These are phyloP conservation scores for Uloborus plumipes DNA, from an alignment of 2,888 invertebrate genomes.

Conservation along the genomic window DNA sequence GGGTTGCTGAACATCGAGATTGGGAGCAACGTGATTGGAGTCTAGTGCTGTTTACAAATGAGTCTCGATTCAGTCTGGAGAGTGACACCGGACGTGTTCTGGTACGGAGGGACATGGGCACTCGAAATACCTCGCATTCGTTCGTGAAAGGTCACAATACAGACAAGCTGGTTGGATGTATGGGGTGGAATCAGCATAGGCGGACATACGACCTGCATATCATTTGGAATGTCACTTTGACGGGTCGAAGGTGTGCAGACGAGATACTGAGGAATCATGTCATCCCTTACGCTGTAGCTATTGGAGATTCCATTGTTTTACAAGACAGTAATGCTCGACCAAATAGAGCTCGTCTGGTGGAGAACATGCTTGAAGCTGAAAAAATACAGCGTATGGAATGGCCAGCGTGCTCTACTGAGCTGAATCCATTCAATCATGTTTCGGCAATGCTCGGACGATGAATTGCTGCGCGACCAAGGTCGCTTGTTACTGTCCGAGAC, in stretches of 20 bases:
- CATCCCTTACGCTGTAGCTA: not conserved
- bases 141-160: too few relatives aligned
- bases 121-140: too few relatives aligned
- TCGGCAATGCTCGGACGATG: not conserved
- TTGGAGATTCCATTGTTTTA: constrained; percentile 8
- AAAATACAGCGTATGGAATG: constrained; percentile 8
- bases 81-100: too few relatives aligned
- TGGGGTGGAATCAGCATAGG: constrained; percentile 15
- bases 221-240: not conserved
- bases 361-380: constrained; percentile 20
- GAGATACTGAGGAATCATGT: constrained; percentile 1
- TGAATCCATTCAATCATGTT: constrained; percentile 3
- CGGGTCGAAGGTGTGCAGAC: constrained; percentile 2
- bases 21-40: too few relatives aligned
- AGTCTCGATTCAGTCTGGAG: too few relatives aligned
- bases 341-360: constrained; percentile 5
- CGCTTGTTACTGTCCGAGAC: constrained; percentile 3
- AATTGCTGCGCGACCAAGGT: constrained; percentile 6
- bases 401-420: constrained; percentile 10
- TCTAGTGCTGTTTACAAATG: too few relatives aligned
- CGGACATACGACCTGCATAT: constrained; percentile 2
- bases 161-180: not conserved
- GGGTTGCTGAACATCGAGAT: too few relatives aligned
- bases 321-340: constrained; percentile 1
- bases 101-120: too few relatives aligned